Conservation (phyloP, 2,888 invertebrate species). For the Flexamia atlantica region DNA sequence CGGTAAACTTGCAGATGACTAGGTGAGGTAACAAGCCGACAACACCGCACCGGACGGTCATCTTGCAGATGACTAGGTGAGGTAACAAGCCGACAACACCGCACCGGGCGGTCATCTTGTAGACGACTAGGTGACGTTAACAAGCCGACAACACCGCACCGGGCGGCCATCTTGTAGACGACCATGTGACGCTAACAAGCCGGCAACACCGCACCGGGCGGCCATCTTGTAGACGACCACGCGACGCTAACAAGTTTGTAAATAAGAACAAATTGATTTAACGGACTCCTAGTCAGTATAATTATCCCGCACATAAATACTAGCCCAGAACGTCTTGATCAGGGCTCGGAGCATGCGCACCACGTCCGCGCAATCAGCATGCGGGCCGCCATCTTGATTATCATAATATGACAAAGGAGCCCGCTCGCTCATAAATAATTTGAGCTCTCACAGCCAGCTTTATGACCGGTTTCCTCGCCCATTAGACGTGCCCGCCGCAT, state of each 20-base stretch:
- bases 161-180: too few relatives aligned
- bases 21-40: too few relatives aligned
- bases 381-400: conserved; percentile 60
- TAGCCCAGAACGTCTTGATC: conserved; percentile 48
- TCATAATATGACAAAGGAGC: conserved; percentile 64
- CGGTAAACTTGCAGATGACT: too few relatives aligned
- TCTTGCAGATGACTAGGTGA: too few relatives aligned
- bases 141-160: too few relatives aligned
- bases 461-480: conserved; percentile 64
- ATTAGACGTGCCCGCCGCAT: conserved; percentile 63
- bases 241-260: conserved; percentile 21
- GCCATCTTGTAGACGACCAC: conserved; percentile 5
- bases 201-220: conserved; percentile 16
- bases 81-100: too few relatives aligned
- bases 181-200: too few relatives aligned
- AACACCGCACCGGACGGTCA: too few relatives aligned
- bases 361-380: conserved; percentile 46
- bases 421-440: conserved; percentile 62
- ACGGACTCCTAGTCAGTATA: conserved; percentile 13
- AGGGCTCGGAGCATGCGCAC: conserved; percentile 3
- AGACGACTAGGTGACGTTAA: too few relatives aligned
- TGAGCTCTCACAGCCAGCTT: conserved; percentile 61
- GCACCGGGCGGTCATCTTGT: too few relatives aligned
- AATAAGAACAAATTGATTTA: conserved; percentile 48
- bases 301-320: conserved; percentile 36